phyloP scores from a whole-genome alignment of 2,113 vertebrate genomes.

The Nothobranchius furzeri region DNA sequence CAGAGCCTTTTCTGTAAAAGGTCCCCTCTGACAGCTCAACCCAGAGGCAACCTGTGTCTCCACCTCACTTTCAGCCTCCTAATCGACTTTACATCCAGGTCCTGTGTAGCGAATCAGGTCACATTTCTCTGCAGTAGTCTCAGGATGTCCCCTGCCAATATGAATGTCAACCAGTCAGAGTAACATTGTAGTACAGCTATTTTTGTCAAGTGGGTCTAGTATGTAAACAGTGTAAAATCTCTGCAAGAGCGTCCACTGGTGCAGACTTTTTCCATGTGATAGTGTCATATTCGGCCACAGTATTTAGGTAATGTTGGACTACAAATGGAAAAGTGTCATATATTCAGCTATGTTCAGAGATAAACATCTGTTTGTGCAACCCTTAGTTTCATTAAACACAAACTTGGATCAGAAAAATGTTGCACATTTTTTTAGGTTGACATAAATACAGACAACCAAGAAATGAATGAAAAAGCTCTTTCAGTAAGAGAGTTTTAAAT shows the following conservation, averaged over 20 bases:
- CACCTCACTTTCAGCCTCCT: constrained; percentile 9
- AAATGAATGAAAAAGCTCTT: no score
- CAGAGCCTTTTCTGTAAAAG: constrained; percentile 28
- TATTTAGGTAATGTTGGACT: neutral
- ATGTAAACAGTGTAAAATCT: neutral
- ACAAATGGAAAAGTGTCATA: neutral
- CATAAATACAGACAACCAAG: no score
- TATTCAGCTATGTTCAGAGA: neutral
- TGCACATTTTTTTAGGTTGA: no score
- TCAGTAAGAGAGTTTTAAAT: no score
- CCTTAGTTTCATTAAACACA: no score
- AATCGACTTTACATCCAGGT: constrained; percentile 42
- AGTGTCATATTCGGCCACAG: neutral
- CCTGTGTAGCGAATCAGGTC: constrained; percentile 31
- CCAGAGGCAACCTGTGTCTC: constrained; percentile 26
- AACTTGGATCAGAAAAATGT: no score
- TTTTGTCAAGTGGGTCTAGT: constrained; percentile 19
- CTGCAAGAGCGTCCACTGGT: neutral
- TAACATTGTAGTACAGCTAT: constrained; percentile 19
- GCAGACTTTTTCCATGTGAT: neutral
- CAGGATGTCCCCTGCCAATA: constrained; percentile 39
- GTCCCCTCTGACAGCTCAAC: constrained; percentile 45
- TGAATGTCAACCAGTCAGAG: constrained; percentile 37
- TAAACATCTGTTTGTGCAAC: no score
- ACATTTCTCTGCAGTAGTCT: constrained; percentile 29